Evolutionary conservation across 2,888 invertebrate species (phyloP), one percentile per base, ranked within the genome.

Genomic region (Anarsia innoxiella): DNA sequence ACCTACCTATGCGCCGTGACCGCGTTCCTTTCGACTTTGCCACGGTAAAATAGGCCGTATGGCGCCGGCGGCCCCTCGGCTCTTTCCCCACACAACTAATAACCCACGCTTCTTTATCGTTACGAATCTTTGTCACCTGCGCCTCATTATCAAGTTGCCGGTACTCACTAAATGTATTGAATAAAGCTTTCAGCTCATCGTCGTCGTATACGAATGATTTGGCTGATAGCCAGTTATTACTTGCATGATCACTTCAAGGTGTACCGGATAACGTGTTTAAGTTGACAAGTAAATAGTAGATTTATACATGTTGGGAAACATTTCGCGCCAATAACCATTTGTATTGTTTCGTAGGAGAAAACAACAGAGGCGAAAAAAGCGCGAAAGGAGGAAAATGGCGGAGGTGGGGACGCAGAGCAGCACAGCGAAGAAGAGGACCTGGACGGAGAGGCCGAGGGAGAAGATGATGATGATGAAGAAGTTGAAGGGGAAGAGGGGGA

Each of bases 331-430:
- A 12, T 32, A 32, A 32, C 15, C 12, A 25, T 42, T 25, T 31
- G 23, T 39, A 63, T 63, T 52, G 10, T 40, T 36, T 53, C 57
- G 33, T 69, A 92, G 91, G 92, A 92, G 51, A 92, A 92, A 80
- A 85, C 84, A 49, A 90, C 91, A 40, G 92, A 92, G 43, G 88
- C 89, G 51, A 93, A 93, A 85, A 92, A 92, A 82, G 89, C 90
- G 78, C 91, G 91, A 86, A 92, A 91, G 82, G 92, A 92, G 65
- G 92, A 92, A 66, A 92, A 92, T 59, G 92, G 91, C 19, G 91
- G 89, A 38, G 90, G 89, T 14, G 86, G 86, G 25, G 87, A 86
- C 5, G 88, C 86, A 13, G 89, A 89, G 42, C 79, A 79, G 45
- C 86, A 87, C 56, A 87, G 87, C 53, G 87, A 91, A 51, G 91